Conservation (phyloP, 2,797 vertebrate genomes). For the Fistularia commersonii region DNA sequence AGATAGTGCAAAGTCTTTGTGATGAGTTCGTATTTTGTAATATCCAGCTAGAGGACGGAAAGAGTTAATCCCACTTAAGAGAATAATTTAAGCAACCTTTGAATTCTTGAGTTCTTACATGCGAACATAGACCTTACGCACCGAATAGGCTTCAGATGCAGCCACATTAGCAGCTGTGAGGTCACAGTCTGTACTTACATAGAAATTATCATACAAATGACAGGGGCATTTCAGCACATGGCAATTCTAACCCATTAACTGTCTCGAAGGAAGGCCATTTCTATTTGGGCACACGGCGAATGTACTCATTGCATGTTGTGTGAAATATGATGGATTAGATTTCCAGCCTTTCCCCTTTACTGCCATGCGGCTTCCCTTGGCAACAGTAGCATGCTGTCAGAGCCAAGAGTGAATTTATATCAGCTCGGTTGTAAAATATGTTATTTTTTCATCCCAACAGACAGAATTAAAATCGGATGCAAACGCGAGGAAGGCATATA, state of each 20-base stretch:
- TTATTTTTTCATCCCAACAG: too few relatives aligned
- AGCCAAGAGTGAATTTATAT: constrained; percentile 2
- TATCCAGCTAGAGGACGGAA: too few relatives aligned
- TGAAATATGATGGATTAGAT: constrained; percentile 6
- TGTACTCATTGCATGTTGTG: constrained; percentile 7
- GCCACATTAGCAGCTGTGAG: too few relatives aligned
- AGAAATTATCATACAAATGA: constrained; percentile 20
- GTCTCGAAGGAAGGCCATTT: background rate
- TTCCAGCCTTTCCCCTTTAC: constrained; percentile 2
- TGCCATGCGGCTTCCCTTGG: background rate
- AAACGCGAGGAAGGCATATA: too few relatives aligned
- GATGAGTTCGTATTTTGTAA: too few relatives aligned
- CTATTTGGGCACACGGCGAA: background rate
- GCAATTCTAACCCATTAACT: background rate
- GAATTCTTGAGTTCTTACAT: too few relatives aligned
- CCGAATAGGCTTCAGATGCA: too few relatives aligned
- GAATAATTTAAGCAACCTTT: too few relatives aligned
- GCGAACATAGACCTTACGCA: too few relatives aligned
- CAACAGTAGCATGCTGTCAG: constrained; percentile 1
- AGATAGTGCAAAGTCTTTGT: too few relatives aligned
- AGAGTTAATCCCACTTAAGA: too few relatives aligned
- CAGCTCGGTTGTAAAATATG: background rate
- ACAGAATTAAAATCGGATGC: too few relatives aligned
- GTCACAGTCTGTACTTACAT: background rate
- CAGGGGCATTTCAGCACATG: constrained; percentile 3